phyloP scores from a whole-genome alignment of 2,113 vertebrate genomes.

The Protomyctophum bolini region DNA sequence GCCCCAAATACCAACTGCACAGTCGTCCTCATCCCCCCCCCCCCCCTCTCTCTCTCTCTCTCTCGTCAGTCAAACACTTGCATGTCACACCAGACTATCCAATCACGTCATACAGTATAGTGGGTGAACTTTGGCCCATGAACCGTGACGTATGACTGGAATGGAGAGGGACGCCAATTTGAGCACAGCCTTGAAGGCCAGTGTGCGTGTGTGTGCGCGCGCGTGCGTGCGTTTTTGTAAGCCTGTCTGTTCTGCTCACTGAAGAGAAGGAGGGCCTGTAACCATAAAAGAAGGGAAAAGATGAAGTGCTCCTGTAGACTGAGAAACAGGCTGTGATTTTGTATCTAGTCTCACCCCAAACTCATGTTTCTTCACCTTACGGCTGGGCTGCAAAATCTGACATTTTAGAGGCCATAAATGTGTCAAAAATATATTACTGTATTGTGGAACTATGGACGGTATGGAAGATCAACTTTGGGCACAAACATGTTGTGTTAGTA shows the following conservation, averaged over 20 bases:
- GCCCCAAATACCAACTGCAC: slow-evolving; percentile 4
- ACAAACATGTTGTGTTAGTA: too few species aligned
- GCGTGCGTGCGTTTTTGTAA: slow-evolving; percentile 8
- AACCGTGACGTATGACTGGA: slow-evolving; percentile 47
- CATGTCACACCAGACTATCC: neutral
- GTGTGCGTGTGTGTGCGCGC: neutral
- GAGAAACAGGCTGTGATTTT: neutral
- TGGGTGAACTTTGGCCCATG: slow-evolving; percentile 41
- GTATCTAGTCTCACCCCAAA: neutral
- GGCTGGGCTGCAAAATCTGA: neutral
- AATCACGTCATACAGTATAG: slow-evolving; percentile 22
- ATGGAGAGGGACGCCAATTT: slow-evolving; percentile 32
- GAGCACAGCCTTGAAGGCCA: slow-evolving; percentile 35
- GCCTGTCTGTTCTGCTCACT: slow-evolving; percentile 25
- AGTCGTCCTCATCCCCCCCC: too few species aligned
- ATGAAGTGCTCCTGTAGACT: neutral
- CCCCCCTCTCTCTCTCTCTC: neutral
- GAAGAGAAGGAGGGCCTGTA: slow-evolving; percentile 15
- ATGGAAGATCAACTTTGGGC: too few species aligned
- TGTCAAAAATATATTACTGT: too few species aligned
- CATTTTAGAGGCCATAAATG: too few species aligned
- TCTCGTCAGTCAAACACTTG: slow-evolving; percentile 18
- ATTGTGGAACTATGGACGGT: too few species aligned
- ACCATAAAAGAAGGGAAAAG: slow-evolving; percentile 9
- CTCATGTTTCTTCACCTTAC: slow-evolving; percentile 5